A percentile compares a stretch with the other conserved stretches of the same genome.
Conservation (phyloP, 2,888 invertebrate genomes). For the Drosophila mulleri region DNA sequence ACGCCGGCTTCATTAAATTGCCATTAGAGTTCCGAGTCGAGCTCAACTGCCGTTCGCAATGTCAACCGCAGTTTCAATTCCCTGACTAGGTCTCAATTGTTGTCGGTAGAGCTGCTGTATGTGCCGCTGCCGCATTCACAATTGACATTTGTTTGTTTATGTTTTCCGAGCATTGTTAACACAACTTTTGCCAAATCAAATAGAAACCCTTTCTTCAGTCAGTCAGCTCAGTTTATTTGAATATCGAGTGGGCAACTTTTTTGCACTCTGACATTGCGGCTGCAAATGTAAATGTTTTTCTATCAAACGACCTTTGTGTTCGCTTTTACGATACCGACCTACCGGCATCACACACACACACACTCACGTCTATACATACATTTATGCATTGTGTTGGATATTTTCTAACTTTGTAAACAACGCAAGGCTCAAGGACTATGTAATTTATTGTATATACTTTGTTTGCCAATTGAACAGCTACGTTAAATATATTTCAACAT, state of each 20-base stretch:
- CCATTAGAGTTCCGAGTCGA: constrained; percentile 20
- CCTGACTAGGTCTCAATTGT: constrained; percentile 18
- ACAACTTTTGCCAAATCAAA: constrained; percentile 61
- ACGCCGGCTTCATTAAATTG: constrained; percentile 60
- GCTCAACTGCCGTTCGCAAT: neutral
- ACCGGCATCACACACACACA: constrained; percentile 8
- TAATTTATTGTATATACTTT: constrained; percentile 9
- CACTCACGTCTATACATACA: constrained; percentile 1
- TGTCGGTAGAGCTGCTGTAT: constrained; percentile 18
- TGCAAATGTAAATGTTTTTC: constrained; percentile 72
- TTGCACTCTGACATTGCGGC: constrained; percentile 51
- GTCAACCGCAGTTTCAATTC: constrained; percentile 12
- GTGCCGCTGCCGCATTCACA: constrained; percentile 45
- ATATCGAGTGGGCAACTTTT: constrained; percentile 46
- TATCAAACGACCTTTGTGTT: constrained; percentile 45
- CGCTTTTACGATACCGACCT: constrained; percentile 9
- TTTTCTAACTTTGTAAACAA: constrained; percentile 11
- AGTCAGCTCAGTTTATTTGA: constrained; percentile 24
- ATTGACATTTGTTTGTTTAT: constrained; percentile 75
- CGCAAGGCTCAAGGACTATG: neutral
- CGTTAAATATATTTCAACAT: neutral
- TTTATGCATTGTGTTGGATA: neutral
- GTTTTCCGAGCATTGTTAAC: constrained; percentile 73
- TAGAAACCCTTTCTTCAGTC: constrained; percentile 25
- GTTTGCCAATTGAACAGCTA: constrained; percentile 2